Percentiles rank a stretch among this genome's conserved stretches.
These are phyloP conservation scores for Helleia helle DNA, from an alignment of 2,888 invertebrate genomes.

Conservation along the genomic window DNA sequence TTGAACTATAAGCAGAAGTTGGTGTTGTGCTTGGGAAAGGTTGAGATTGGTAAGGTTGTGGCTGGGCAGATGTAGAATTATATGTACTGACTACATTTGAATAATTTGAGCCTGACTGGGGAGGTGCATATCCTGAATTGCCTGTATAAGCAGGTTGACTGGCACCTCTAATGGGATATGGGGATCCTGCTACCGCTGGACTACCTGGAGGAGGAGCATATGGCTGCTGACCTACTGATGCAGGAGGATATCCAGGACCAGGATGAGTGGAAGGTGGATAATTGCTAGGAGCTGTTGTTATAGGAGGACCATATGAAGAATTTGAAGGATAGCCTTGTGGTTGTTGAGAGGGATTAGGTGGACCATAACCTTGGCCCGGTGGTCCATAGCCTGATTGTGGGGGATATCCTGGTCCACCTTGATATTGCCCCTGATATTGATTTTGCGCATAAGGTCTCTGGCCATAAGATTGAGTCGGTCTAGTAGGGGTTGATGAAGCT, in stretches of 20 bases:
- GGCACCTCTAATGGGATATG: slow-evolving; percentile 58
- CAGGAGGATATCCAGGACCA: slow-evolving; percentile 60
- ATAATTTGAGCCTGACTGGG: slow-evolving; percentile 56
- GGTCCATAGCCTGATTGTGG: slow-evolving; percentile 81
- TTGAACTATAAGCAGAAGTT: slow-evolving; percentile 69
- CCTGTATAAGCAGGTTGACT: slow-evolving; percentile 60
- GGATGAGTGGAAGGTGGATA: slow-evolving; percentile 71
- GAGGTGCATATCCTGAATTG: slow-evolving; percentile 61
- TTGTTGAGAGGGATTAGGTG: slow-evolving; percentile 75
- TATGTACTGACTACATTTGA: slow-evolving; percentile 65
- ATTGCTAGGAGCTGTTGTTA: slow-evolving; percentile 71
- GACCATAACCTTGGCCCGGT: slow-evolving; percentile 77
- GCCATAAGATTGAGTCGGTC: slow-evolving; percentile 79
- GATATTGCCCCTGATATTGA: slow-evolving; percentile 76
- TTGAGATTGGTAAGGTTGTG: slow-evolving; percentile 65
- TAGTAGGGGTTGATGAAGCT: slow-evolving; percentile 69
- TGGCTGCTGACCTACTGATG: slow-evolving; percentile 58
- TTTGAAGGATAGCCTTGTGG: slow-evolving; percentile 80
- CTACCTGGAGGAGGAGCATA: slow-evolving; percentile 67
- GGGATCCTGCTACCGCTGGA: slow-evolving; percentile 53
- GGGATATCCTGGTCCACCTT: slow-evolving; percentile 75
- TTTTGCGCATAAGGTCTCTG: slow-evolving; percentile 80
- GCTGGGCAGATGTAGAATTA: slow-evolving; percentile 61
- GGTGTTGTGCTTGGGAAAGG: slow-evolving; percentile 65
- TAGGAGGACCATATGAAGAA: slow-evolving; percentile 76